phyloP scores from a whole-genome alignment of 1,140 invertebrate species.

The Stegodyphus dumicola region DNA sequence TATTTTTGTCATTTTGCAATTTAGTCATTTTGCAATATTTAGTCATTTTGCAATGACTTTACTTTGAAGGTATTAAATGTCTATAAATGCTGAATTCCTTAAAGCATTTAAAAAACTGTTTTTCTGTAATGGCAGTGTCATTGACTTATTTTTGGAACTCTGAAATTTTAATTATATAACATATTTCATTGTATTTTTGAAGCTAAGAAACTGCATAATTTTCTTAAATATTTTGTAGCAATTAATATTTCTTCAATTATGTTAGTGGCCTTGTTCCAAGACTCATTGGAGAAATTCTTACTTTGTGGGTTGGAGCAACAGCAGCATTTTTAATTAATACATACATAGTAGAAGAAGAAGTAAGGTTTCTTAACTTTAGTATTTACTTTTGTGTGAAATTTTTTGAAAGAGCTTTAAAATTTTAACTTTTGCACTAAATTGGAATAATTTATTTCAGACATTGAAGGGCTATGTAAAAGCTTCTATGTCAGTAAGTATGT shows the following conservation, averaged over 20 bases:
- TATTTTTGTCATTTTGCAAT: no score
- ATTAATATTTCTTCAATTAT: slow-evolving; percentile 23
- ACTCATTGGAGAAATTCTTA: slow-evolving; percentile 81
- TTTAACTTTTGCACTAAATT: neutral
- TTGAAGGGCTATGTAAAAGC: slow-evolving; percentile 53
- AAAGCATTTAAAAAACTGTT: no score
- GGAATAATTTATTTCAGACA: slow-evolving; percentile 40
- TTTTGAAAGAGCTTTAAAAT: no score
- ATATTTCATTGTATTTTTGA: no score
- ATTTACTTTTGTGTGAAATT: no score
- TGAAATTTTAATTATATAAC: no score
- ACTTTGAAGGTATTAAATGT: no score
- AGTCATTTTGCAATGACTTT: no score
- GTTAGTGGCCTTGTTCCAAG: slow-evolving; percentile 80
- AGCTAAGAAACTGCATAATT: neutral
- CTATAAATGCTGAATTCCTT: no score
- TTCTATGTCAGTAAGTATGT: slow-evolving; percentile 54
- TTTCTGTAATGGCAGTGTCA: no score
- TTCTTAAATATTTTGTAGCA: neutral
- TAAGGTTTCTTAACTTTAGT: neutral
- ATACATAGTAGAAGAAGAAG: slow-evolving; percentile 81
- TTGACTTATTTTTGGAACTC: no score
- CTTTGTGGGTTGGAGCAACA: slow-evolving; percentile 77
- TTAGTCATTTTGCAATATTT: no score
- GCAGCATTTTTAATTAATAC: slow-evolving; percentile 82